Evolutionary conservation across 92 coral and sea anemone species (phyloP), one percentile per base, ranked within the genome.

Genomic region (Heteractis magnifica): DNA sequence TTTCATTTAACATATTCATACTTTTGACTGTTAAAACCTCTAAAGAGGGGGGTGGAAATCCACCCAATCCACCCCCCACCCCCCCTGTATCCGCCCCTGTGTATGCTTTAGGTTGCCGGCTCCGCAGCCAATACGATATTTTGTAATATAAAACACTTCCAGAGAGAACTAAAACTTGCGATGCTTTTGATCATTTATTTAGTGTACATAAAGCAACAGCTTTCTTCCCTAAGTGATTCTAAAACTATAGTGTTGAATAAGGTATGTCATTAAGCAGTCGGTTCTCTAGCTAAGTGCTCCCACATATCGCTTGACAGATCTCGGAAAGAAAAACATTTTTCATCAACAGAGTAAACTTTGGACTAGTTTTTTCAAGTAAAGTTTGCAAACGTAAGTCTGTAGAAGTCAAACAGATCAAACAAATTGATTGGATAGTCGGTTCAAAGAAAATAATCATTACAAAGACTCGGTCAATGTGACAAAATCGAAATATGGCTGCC

Each of bases 81-180:
- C n/a, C n/a, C n/a, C n/a, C n/a, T n/a, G n/a, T n/a, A n/a, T n/a
- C n/a, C n/a, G n/a, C n/a, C n/a, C n/a, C n/a, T n/a, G n/a, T 26
- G 44, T 34, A 0, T 34, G 44, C 44, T 34, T 34, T 34, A 34
- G 44, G 44, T 34, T 34, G 44, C 81, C 84, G 84, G 4, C 94
- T 91, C 88, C 68, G 10, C 26, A 34, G 44, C 44, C 44, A 34
- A 34, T 34, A 34, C 44, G 44, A 59, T 79, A 51, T 10, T 50
- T 21, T 15, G 16, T 15, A 34, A 34, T 34, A 34, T 34, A 34
- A 34, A 34, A 34, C 44, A 34, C 44, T 34, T 34, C 44, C 44
- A 34, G 44, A 34, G 44, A 34, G 44, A 34, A 34, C 44, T 2
- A 34, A 34, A 34, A 34, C 44, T 34, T 34, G 44, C 44, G 44